Evolutionary conservation across 2,797 vertebrate species (phyloP).

Genomic region (Characodon lateralis): DNA sequence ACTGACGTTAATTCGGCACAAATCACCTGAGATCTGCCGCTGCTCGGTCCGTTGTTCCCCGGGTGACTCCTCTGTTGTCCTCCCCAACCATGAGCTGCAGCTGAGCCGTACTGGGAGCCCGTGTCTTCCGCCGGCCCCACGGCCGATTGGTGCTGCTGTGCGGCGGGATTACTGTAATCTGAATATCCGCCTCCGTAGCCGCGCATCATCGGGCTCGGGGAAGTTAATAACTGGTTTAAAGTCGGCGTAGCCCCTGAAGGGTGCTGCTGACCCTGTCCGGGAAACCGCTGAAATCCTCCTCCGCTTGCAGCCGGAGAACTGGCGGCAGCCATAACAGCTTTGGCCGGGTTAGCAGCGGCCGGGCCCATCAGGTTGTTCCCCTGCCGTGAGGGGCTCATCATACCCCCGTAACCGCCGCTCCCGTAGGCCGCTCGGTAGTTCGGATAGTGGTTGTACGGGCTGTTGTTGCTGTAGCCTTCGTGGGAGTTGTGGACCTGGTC

Average conservation of each 20-base stretch:
- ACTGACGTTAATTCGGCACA: neutral
- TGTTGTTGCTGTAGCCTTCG: conserved; percentile 87
- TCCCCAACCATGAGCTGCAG: conserved; percentile 85
- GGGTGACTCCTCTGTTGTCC: conserved; percentile 89
- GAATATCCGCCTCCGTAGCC: conserved; percentile 86
- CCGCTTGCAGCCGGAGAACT: conserved; percentile 70
- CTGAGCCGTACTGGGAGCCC: conserved; percentile 85
- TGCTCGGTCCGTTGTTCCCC: conserved; percentile 80
- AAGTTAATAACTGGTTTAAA: conserved; percentile 90
- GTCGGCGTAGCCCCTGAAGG: conserved; percentile 92
- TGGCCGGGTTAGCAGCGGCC: conserved; percentile 78
- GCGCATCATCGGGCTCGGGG: conserved; percentile 92
- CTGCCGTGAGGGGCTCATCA: conserved; percentile 88
- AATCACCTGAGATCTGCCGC: conserved; percentile 87
- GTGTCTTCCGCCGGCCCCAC: conserved; percentile 80
- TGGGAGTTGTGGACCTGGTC: conserved; percentile 91
- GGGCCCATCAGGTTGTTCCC: conserved; percentile 79
- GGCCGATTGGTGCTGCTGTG: conserved; percentile 67
- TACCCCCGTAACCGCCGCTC: conserved; percentile 82
- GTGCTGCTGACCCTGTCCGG: conserved; percentile 76
- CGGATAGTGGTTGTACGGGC: conserved; percentile 89
- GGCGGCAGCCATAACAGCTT: conserved; percentile 78
- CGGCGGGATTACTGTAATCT: conserved; percentile 84
- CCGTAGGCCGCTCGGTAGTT: conserved; percentile 87
- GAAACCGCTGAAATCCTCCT: conserved; percentile 86